Base-by-base conservation (phyloP, 2,113 vertebrate species). In the Anser cygnoides region DNA sequence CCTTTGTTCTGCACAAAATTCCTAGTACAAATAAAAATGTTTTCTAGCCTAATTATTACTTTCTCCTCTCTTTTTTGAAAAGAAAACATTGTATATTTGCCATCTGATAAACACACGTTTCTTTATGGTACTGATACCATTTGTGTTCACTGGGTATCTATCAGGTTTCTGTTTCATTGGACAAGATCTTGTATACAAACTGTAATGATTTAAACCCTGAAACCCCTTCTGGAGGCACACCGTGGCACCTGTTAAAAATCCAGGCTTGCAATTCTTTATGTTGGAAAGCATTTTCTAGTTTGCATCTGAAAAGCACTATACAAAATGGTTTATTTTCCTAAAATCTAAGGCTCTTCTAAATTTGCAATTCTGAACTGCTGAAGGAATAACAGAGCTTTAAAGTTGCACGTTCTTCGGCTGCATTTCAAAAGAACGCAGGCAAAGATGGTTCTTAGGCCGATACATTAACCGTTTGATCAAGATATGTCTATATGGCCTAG, bases 301-400 rank as follows among this genome's bases (percentile, higher is more conserved):
- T 93, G 91, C 43, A 46, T 90, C 61, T 79, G 58, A 87, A 92
- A 84, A 89, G 49, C n/a, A 37, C 58, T 62, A 54, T 50, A 70
- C 50, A 68, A 92, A 81, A 70, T 49, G 26, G 26, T 52, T 88
- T 61, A 26, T 78, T 83, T 71, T 44, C 58, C 57, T 76, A 28
- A 90, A 93, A 72, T 84, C 68, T 77, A 61, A 77, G 67, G 43
- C 62, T 82, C 35, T 77, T 82, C 70, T 89, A 70, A 84, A 84
- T 81, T 58, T 92, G 86, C 80, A 77, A 3, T 90, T 92, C 77
- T 44, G 57, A 96, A 66, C 31, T 76, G 50, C 66, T 44, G 66
- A 82, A 76, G 49, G 57, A 87, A 71, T 39, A 18, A 37, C 28
- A 46, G 9, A 62, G 75, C 76, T 68, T 87, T 68, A 82, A 90